Conservation (phyloP, 2,888 invertebrate genomes). For the Drosophila koepferae region DNA sequence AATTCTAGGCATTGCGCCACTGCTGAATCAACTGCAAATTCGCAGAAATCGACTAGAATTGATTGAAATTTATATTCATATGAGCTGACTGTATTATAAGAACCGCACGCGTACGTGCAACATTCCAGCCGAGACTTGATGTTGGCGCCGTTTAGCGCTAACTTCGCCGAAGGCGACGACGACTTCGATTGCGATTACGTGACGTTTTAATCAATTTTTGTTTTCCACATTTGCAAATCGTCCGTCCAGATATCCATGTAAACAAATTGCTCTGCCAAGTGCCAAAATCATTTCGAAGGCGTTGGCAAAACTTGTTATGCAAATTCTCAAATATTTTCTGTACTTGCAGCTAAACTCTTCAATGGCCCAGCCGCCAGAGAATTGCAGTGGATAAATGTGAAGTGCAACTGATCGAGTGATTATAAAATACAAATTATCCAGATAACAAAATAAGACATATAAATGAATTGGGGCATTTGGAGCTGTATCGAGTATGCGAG, state of each 20-base stretch:
- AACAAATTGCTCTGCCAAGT: slow-evolving; percentile 44
- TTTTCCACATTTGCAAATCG: slow-evolving; percentile 56
- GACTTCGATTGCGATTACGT: slow-evolving; percentile 67
- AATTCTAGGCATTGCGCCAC: slow-evolving; percentile 35
- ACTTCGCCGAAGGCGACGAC: slow-evolving; percentile 22
- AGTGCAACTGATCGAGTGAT: neutral
- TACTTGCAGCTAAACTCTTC: slow-evolving; percentile 61
- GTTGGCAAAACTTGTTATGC: slow-evolving; percentile 58
- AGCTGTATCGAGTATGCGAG: no score
- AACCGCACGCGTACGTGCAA: slow-evolving; percentile 65
- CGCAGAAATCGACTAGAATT: slow-evolving; percentile 60
- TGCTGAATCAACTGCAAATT: slow-evolving; percentile 61
- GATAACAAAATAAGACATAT: neutral
- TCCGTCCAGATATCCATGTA: slow-evolving; percentile 7
- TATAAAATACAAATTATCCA: neutral
- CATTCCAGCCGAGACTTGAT: slow-evolving; percentile 35
- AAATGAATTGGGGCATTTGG: no score
- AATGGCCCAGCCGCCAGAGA: slow-evolving; percentile 4
- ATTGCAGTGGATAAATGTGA: neutral
- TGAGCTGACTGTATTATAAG: slow-evolving; percentile 22
- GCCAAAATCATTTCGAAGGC: slow-evolving; percentile 56
- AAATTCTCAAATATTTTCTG: slow-evolving; percentile 64
- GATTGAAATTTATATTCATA: slow-evolving; percentile 66
- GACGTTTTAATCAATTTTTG: slow-evolving; percentile 77
- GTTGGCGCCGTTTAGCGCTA: slow-evolving; percentile 56